Base-by-base conservation (phyloP, 2,888 invertebrate genomes). In the Leucoma salicis region DNA sequence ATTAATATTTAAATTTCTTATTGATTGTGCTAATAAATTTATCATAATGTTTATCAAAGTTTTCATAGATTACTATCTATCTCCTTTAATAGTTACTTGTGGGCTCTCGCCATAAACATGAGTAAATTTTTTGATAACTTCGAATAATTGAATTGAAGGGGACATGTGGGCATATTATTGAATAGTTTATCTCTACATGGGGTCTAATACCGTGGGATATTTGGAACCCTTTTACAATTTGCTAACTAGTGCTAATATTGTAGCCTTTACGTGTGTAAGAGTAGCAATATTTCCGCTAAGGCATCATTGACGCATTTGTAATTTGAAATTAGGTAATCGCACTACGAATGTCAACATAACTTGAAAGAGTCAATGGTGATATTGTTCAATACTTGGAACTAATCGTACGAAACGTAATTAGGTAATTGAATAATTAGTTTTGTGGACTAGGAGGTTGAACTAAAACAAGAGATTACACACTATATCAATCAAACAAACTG, bases 131-230 rank as follows among this genome's bases (percentile, higher is more conserved):
- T 39, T 42, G 38, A 49, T 58, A 59, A 60, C 52, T 57, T 57
- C 50, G 62, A 69, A 67, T 68, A 76, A 79, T 82, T 77, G 63
- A 60, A 66, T 71, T 66, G 69, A 70, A 76, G 73, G 78, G 78
- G 61, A 61, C 79, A 86, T 87, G 86, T 79, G 86, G 88, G 87
- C 74, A 77, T 62, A 86, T 82, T 83, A 82, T 84, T 74, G 67
- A 63, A 64, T 57, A 57, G 73, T 73, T 79, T 82, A 83, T 83
- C 82, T 74, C 87, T 66, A 70, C 79, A 82, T 79, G 87, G 88
- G 87, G 87, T 78, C 80, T 62, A 65, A 71, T 76, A 78, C 87
- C 88, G 85, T 87, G 88, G 86, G 86, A 87, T 74, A 75, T 63
- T 21, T 69, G 54, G 49, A 66, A 74, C 79, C 83, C 85, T 85